These are phyloP conservation scores for Grammomys dolichurus DNA, from an alignment of 2,113 vertebrate species.

Conservation along the genomic window DNA sequence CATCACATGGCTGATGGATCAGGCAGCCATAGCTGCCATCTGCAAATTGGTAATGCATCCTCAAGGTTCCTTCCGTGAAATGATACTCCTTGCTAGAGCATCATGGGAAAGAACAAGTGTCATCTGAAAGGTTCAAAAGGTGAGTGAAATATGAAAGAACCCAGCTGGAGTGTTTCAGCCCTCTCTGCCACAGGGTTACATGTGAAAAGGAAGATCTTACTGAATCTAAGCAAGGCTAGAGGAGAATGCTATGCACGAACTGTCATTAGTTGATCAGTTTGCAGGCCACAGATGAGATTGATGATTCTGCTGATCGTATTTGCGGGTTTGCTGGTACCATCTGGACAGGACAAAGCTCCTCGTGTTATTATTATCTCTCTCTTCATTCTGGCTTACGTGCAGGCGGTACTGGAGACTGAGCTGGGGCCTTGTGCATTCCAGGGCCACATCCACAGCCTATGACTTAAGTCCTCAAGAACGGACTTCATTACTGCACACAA, in stretches of 20 bases:
- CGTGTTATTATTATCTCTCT: not conserved
- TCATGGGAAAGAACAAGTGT: not conserved
- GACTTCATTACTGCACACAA: constrained; percentile 7
- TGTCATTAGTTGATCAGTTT: not conserved
- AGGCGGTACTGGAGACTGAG: not conserved
- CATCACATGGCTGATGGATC: accelerated
- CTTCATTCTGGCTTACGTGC: not conserved
- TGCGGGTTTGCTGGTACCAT: no score
- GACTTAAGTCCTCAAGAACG: constrained; percentile 1
- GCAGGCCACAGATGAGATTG: not conserved
- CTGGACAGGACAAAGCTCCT: not conserved
- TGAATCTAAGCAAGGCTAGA: not conserved
- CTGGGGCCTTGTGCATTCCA: not conserved
- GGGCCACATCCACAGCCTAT: not conserved
- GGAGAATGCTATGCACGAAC: not conserved
- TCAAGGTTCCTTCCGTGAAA: not conserved
- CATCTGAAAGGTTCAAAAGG: not conserved
- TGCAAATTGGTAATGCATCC: not conserved
- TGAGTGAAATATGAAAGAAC: not conserved
- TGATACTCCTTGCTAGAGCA: not conserved
- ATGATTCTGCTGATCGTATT: no score
- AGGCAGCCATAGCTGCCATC: not conserved
- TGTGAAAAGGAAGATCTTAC: not conserved
- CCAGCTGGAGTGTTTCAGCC: not conserved
- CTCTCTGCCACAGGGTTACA: not conserved